These are phyloP conservation scores for Theropithecus gelada DNA, from an alignment of 2,113 vertebrate genomes.

Conservation along the genomic window DNA sequence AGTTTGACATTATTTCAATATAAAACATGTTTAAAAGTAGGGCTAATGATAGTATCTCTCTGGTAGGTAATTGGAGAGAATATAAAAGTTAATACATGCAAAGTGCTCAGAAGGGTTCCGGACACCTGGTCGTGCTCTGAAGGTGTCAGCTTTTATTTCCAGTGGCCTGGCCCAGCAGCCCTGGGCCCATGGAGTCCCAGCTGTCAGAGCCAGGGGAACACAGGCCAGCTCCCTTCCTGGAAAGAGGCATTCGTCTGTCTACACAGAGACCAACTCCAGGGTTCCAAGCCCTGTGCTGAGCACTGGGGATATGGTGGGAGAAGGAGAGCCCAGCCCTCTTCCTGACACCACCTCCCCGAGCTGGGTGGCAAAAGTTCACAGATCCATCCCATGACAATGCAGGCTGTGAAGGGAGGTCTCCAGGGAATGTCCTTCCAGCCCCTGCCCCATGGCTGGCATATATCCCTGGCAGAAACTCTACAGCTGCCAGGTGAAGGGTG, in stretches of 20 bases:
- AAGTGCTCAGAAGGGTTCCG: background rate
- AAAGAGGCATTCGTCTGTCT: background rate
- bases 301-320: background rate
- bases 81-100: background rate
- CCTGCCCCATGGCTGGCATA: background rate
- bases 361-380: too few species aligned
- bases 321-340: background rate
- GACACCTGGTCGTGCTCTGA: background rate
- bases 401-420: background rate
- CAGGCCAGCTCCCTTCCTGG: background rate
- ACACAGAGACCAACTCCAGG: too few species aligned
- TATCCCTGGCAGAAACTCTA: background rate
- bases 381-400: background rate
- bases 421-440: fast-evolving
- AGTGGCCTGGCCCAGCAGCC: background rate
- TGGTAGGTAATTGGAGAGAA: background rate
- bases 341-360: background rate
- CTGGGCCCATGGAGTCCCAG: background rate
- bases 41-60: background rate
- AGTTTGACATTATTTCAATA: background rate
- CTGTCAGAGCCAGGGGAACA: background rate
- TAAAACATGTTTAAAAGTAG: background rate
- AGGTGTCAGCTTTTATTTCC: background rate
- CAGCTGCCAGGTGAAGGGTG: background rate
- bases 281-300: background rate